Percentiles rank a stretch among this genome's conserved stretches.
Conservation (phyloP, 92 coral and sea anemone genomes). For the Palythoa grandis region DNA sequence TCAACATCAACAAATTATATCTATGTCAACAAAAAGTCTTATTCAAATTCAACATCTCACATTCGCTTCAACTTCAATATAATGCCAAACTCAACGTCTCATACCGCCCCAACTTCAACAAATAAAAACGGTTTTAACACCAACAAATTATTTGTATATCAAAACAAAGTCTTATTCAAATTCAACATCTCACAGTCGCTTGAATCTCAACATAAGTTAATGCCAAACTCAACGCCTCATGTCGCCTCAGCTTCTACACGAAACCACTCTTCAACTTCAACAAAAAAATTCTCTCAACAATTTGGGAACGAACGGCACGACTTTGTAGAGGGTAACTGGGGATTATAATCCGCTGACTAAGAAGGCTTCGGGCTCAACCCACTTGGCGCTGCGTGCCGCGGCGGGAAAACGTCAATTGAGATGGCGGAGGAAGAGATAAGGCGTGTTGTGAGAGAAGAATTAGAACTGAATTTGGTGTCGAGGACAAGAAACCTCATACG, state of each 20-base stretch:
- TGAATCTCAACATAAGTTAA: constrained; percentile 26
- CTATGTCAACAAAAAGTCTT: constrained; percentile 6
- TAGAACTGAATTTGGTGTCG: constrained; percentile 49
- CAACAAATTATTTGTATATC: neutral
- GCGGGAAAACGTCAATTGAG: constrained; percentile 14
- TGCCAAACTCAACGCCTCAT: constrained; percentile 31
- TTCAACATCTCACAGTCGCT: neutral
- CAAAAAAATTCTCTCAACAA: constrained; percentile 33
- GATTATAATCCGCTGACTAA: constrained; percentile 25
- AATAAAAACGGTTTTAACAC: neutral
- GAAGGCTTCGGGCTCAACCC: constrained; percentile 17
- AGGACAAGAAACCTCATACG: constrained; percentile 43
- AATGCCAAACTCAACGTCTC: constrained; percentile 15
- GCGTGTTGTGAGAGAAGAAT: constrained; percentile 49
- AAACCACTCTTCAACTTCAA: constrained; percentile 28
- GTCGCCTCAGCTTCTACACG: constrained; percentile 24
- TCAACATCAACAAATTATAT: constrained; percentile 32
- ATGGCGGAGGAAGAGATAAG: constrained; percentile 14
- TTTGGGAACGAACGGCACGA: constrained; percentile 38
- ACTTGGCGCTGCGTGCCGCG: neutral
- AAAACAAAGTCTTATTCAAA: neutral
- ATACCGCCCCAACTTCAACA: neutral
- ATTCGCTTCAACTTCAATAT: neutral
- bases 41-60: constrained; percentile 12
- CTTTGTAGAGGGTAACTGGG: constrained; percentile 38